Evolutionary conservation across 2,888 invertebrate species (phyloP).

Genomic region (Pammene aurita): DNA sequence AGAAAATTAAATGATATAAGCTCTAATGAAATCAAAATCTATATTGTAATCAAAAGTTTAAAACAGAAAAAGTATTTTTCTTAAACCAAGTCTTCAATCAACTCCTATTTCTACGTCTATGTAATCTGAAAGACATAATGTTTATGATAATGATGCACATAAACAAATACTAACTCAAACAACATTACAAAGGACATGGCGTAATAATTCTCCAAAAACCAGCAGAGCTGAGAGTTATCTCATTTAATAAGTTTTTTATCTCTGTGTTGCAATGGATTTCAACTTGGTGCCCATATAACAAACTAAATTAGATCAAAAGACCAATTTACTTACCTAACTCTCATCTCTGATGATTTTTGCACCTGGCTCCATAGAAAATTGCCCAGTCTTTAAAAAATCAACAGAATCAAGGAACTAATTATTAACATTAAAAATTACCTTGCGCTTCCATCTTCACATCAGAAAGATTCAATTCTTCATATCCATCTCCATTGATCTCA

Average conservation of each 20-base stretch:
- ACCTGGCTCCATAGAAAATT: too few relatives aligned
- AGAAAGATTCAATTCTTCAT: conserved; percentile 49
- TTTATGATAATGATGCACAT: conserved; percentile 28
- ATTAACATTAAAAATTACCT: conserved; percentile 21
- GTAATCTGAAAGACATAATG: conserved; percentile 40
- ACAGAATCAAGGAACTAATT: neutral
- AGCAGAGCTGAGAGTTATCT: too few relatives aligned
- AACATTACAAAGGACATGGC: neutral
- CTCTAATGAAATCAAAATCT: conserved; percentile 30
- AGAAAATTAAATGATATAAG: conserved; percentile 20
- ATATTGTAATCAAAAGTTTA: conserved; percentile 21
- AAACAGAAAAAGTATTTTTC: conserved; percentile 11
- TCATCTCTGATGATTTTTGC: too few relatives aligned
- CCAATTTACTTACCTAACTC: too few relatives aligned
- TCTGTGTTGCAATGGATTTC: too few relatives aligned
- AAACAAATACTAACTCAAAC: conserved; percentile 3
- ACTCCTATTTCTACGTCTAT: conserved; percentile 37
- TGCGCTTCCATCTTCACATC: conserved; percentile 41
- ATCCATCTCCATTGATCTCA: conserved; percentile 49
- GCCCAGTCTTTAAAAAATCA: neutral
- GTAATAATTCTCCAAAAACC: too few relatives aligned
- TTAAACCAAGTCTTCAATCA: conserved; percentile 36
- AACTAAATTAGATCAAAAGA: too few relatives aligned
- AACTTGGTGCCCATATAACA: too few relatives aligned
- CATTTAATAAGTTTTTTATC: too few relatives aligned